Percentiles rank a stretch among this genome's conserved stretches.
Evolutionary conservation across 2,888 invertebrate genomes (phyloP).

Genomic region (Philhelius pedissequus): DNA sequence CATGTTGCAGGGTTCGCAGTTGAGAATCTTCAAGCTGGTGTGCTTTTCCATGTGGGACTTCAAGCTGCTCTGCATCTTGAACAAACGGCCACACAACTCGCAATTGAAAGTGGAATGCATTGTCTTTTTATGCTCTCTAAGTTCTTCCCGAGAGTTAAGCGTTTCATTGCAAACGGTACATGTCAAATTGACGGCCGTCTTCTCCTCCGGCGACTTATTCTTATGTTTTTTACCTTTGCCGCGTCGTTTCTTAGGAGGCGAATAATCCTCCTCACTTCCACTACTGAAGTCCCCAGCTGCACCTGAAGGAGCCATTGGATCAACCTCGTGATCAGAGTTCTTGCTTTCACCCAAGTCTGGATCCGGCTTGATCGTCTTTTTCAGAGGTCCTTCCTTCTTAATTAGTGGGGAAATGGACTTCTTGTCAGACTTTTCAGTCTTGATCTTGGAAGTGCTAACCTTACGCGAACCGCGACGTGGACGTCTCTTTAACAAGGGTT

Average conservation of each 20-base stretch:
- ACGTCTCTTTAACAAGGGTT: slow-evolving; percentile 58
- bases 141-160: slow-evolving; percentile 79
- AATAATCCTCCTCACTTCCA: slow-evolving; percentile 63
- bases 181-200: slow-evolving; percentile 24
- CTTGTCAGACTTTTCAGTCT: background rate
- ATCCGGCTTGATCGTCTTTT: slow-evolving; percentile 64
- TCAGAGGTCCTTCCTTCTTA: slow-evolving; percentile 49
- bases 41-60: slow-evolving; percentile 79
- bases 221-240: background rate
- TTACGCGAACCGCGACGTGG: slow-evolving; percentile 39
- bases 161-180: slow-evolving; percentile 79
- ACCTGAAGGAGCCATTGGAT: slow-evolving; percentile 18
- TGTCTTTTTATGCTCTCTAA: slow-evolving; percentile 80
- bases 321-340: slow-evolving; percentile 20
- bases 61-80: slow-evolving; percentile 78
- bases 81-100: slow-evolving; percentile 78
- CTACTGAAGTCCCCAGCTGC: slow-evolving; percentile 58
- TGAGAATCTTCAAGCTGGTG: slow-evolving; percentile 70
- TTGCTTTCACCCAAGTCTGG: slow-evolving; percentile 55
- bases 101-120: slow-evolving; percentile 77
- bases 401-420: background rate
- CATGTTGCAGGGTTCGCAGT: slow-evolving; percentile 73
- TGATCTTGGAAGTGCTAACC: background rate
- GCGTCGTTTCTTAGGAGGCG: slow-evolving; percentile 59
- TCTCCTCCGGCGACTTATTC: slow-evolving; percentile 53